phyloP scores from a whole-genome alignment of 2,888 invertebrate species.

The Eulithis testata region DNA sequence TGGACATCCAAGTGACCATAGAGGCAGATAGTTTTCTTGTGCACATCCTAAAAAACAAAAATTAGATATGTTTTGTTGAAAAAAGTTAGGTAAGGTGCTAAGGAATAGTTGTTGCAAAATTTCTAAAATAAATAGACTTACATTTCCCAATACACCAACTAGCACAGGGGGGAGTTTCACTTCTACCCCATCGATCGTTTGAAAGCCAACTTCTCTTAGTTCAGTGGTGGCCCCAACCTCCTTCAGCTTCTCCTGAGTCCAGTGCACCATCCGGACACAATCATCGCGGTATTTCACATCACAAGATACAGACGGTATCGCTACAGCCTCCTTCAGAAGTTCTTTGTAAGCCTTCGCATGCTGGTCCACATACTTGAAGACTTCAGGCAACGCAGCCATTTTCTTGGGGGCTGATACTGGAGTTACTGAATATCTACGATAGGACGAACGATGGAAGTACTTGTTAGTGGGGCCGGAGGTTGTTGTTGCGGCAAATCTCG shows the following conservation, averaged over 20 bases:
- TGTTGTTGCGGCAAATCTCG: conserved; percentile 55
- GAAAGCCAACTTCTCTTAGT: conserved; percentile 90
- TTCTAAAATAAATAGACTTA: conserved; percentile 53
- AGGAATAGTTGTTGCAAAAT: too few relatives aligned
- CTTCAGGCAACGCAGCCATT: conserved; percentile 72
- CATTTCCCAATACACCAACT: conserved; percentile 90
- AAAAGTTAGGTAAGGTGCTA: too few relatives aligned
- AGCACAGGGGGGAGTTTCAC: conserved; percentile 94
- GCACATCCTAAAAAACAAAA: conserved; percentile 81
- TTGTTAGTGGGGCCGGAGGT: conserved; percentile 39
- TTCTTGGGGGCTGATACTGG: conserved; percentile 53
- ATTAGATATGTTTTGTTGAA: neutral
- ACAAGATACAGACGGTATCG: conserved; percentile 97
- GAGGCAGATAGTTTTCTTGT: conserved; percentile 96
- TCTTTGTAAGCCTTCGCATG: conserved; percentile 91
- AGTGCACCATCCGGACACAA: conserved; percentile 93
- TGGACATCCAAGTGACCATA: conserved; percentile 99
- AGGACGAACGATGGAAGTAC: conserved; percentile 44
- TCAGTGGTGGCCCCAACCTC: conserved; percentile 89
- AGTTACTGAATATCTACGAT: conserved; percentile 52
- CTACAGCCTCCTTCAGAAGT: conserved; percentile 93
- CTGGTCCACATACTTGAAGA: conserved; percentile 90
- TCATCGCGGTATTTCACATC: conserved; percentile 93
- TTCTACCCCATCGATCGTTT: conserved; percentile 88
- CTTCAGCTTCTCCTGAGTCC: conserved; percentile 89